A percentile compares a stretch with the other conserved stretches of the same genome.
phyloP scores from a whole-genome alignment of 2,113 vertebrate genomes.

The Onychostruthus taczanowskii region DNA sequence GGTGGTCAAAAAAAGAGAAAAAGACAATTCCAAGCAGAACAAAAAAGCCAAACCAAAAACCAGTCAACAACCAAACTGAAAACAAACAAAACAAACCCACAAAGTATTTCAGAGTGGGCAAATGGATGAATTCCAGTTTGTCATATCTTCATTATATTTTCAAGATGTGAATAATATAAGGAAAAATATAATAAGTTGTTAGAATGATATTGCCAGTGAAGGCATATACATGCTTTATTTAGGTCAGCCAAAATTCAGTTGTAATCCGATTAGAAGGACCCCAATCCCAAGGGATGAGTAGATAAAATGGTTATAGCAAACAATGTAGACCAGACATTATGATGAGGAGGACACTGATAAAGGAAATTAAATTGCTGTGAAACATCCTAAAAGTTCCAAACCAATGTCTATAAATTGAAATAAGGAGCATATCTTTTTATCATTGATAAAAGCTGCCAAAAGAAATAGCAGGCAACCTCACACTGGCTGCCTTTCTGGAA shows the following conservation, averaged over 20 bases:
- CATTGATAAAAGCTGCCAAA: background rate
- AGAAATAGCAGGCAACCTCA: background rate
- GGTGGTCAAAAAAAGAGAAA: background rate
- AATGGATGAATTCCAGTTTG: background rate
- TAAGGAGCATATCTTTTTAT: background rate
- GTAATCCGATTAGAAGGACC: background rate
- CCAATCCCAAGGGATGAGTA: background rate
- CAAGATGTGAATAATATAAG: background rate
- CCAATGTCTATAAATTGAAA: background rate
- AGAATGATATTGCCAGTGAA: background rate
- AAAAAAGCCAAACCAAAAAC: rapidly evolving
- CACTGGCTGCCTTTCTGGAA: background rate
- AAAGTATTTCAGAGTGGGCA: background rate
- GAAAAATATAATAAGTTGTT: background rate
- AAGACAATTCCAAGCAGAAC: background rate
- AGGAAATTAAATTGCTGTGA: background rate
- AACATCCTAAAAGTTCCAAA: background rate
- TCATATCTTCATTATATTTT: background rate
- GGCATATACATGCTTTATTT: background rate
- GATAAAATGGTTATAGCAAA: background rate
- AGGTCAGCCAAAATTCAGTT: background rate
- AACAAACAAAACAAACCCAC: background rate
- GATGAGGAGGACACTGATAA: background rate
- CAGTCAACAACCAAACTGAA: background rate
- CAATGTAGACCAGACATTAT: background rate